These are phyloP conservation scores for Myoxocephalus aenaeus DNA, from an alignment of 2,797 vertebrate genomes.

Conservation along the genomic window DNA sequence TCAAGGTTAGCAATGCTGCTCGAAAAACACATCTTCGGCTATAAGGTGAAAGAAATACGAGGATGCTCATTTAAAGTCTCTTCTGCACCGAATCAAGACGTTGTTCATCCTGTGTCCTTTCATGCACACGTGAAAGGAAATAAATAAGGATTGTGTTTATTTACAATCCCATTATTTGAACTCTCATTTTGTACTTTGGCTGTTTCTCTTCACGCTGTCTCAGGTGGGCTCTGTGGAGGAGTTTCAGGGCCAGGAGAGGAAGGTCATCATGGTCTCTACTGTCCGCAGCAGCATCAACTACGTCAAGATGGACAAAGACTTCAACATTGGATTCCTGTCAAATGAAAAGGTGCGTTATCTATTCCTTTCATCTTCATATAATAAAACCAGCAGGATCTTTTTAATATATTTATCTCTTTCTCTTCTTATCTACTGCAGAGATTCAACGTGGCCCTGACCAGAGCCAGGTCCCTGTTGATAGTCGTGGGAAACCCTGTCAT, in stretches of 20 bases:
- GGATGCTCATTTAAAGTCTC: neutral
- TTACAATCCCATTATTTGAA: neutral
- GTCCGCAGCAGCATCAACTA: constrained; percentile 90
- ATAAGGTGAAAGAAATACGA: neutral
- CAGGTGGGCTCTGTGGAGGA: constrained; percentile 96
- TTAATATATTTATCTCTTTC: neutral
- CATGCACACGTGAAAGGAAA: neutral
- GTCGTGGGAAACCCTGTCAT: constrained; percentile 92
- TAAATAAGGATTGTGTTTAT: neutral
- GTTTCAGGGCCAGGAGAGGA: constrained; percentile 95
- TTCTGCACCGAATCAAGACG: neutral
- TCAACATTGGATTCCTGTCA: constrained; percentile 92
- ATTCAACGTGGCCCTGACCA: constrained; percentile 94
- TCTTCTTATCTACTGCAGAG: constrained; percentile 80
- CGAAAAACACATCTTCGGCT: neutral
- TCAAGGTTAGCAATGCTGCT: constrained; percentile 83
- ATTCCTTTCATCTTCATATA: neutral
- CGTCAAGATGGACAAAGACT: constrained; percentile 88
- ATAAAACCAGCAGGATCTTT: neutral
- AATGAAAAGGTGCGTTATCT: constrained; percentile 88
- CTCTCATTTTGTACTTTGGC: neutral
- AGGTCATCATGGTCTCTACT: constrained; percentile 90
- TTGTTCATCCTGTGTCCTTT: neutral
- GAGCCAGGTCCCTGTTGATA: constrained; percentile 92
- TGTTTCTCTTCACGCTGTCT: neutral